A percentile compares a stretch with the other conserved stretches of the same genome.
phyloP scores from a whole-genome alignment of 2,888 invertebrate species.

The Drosophila fungiperda region DNA sequence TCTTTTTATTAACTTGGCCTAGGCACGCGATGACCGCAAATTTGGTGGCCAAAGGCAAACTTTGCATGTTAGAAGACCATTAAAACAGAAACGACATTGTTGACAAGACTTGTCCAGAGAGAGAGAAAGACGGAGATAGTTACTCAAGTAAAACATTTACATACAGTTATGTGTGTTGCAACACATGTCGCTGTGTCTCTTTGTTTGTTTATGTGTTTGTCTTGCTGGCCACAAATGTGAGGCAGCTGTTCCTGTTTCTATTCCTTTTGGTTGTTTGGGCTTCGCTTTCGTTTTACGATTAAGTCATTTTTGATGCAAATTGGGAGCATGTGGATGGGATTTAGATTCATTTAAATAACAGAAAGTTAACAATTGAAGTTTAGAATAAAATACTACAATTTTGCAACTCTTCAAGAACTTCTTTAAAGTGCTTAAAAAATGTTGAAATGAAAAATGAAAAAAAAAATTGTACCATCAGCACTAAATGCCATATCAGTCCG shows the following conservation, averaged over 20 bases:
- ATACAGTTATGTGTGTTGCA: slow-evolving; percentile 7
- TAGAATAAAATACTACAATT: neutral
- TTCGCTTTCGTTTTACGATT: slow-evolving; percentile 1
- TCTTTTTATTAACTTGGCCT: slow-evolving; percentile 54
- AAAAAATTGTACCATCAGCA: too few species aligned
- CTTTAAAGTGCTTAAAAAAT: neutral
- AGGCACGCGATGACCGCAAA: slow-evolving; percentile 75
- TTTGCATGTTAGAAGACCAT: slow-evolving; percentile 72
- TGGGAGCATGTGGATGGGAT: neutral
- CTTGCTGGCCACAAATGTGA: neutral
- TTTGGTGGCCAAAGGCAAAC: slow-evolving; percentile 50
- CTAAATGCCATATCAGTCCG: too few species aligned
- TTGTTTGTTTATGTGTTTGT: neutral
- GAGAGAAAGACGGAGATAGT: neutral
- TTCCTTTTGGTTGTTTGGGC: neutral
- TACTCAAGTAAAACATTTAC: slow-evolving; percentile 16
- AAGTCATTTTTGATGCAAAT: slow-evolving; percentile 7
- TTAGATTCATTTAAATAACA: neutral
- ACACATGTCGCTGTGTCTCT: neutral
- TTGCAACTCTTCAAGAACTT: neutral
- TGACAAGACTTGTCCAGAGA: slow-evolving; percentile 6
- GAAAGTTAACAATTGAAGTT: neutral
- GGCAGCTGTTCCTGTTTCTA: slow-evolving; percentile 9
- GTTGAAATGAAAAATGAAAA: too few species aligned
- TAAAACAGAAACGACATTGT: slow-evolving; percentile 40